phyloP scores from a whole-genome alignment of 2,888 invertebrate species.

The Plusia festucae region DNA sequence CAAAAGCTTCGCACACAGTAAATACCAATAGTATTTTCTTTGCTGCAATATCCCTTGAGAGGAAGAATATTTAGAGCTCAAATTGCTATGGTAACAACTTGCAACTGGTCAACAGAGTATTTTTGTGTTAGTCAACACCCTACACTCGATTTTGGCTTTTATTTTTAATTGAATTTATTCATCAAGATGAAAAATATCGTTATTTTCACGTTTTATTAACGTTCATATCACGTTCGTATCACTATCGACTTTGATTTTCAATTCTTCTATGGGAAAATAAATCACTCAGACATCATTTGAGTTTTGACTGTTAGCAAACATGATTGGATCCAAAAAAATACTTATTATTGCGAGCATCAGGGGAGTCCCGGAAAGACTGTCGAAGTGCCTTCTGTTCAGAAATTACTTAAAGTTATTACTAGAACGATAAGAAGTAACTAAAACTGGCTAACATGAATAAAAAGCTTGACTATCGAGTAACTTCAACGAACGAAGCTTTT shows the following conservation, averaged over 20 bases:
- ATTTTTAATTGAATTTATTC: neutral
- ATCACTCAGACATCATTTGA: too few species aligned
- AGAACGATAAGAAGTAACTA: neutral
- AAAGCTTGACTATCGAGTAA: conserved; percentile 6
- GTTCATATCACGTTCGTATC: too few species aligned
- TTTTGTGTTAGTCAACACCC: neutral
- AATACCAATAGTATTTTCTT: conserved; percentile 39
- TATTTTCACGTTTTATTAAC: too few species aligned
- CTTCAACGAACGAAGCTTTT: neutral
- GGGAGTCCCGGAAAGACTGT: neutral
- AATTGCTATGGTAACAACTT: conserved; percentile 13
- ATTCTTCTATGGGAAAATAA: too few species aligned
- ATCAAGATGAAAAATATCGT: neutral
- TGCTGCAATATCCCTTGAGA: conserved; percentile 31
- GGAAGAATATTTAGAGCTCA: conserved; percentile 23
- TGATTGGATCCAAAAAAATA: too few species aligned
- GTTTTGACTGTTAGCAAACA: too few species aligned
- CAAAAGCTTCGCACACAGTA: conserved; percentile 39
- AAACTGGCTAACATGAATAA: neutral
- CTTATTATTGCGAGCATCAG: neutral
- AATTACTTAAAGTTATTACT: neutral
- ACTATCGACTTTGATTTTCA: too few species aligned
- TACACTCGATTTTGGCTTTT: neutral
- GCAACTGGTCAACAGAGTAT: conserved; percentile 22
- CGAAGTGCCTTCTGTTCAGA: neutral